These are phyloP conservation scores for Eupsilia transversa DNA, from an alignment of 2,888 invertebrate species.

Conservation along the genomic window DNA sequence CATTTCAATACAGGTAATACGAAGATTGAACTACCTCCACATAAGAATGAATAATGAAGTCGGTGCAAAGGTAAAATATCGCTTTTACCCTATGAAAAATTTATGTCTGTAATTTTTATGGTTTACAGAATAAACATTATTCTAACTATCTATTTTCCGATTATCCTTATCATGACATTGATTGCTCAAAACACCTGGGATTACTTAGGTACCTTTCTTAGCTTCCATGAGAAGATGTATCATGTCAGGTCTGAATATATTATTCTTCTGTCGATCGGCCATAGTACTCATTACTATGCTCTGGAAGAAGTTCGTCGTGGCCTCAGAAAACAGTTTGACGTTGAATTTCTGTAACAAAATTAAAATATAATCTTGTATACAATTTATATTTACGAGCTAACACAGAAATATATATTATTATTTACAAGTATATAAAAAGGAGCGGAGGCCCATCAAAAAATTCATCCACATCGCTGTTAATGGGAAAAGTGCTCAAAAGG, in stretches of 20 bases:
- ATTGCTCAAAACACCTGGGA: neutral
- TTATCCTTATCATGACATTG: neutral
- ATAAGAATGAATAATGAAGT: neutral
- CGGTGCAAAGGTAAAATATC: no score
- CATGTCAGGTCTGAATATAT: slow-evolving; percentile 88
- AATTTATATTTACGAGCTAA: neutral
- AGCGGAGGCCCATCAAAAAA: neutral
- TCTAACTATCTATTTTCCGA: neutral
- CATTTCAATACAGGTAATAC: neutral
- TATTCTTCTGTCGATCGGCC: slow-evolving; percentile 76
- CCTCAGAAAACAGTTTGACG: slow-evolving; percentile 50
- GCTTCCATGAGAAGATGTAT: slow-evolving; percentile 90
- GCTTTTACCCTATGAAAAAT: no score
- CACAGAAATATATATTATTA: neutral
- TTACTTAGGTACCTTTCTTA: slow-evolving; percentile 77
- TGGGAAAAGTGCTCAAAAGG: neutral
- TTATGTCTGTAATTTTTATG: no score
- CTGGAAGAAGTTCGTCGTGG: slow-evolving; percentile 75
- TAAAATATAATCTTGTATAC: neutral
- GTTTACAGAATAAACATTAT: no score
- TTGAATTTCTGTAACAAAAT: slow-evolving; percentile 32
- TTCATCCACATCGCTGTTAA: no score
- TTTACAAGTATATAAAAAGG: neutral
- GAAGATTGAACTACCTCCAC: neutral
- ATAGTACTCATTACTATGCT: slow-evolving; percentile 81